Percentiles rank a stretch among this genome's conserved stretches.
phyloP scores from a whole-genome alignment of 2,888 invertebrate species.

The Girardia tigrina region DNA sequence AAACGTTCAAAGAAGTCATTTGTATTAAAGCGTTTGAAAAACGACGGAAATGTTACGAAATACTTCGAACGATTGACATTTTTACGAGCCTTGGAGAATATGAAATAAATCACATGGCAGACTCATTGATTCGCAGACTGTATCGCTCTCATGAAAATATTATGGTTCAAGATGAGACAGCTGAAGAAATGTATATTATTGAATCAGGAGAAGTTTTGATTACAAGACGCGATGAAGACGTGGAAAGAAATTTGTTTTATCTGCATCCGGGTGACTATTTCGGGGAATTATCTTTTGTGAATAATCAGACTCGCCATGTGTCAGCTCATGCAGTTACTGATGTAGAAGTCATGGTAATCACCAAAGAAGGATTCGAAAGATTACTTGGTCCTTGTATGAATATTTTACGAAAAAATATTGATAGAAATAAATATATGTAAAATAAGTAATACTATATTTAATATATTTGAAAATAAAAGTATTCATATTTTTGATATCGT shows the following conservation, averaged over 20 bases:
- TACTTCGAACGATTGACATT: neutral
- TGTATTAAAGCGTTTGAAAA: neutral
- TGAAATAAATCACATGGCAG: neutral
- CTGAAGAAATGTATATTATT: neutral
- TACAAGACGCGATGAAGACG: neutral
- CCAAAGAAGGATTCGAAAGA: neutral
- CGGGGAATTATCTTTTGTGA: neutral
- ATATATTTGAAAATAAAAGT: too few species aligned
- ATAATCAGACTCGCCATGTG: neutral
- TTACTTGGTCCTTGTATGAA: neutral
- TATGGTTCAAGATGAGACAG: neutral
- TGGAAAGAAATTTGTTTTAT: neutral
- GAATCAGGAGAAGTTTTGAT: slow-evolving; percentile 1
- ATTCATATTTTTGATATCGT: too few species aligned
- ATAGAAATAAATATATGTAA: too few species aligned
- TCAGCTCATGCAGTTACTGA: neutral
- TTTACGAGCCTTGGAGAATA: neutral
- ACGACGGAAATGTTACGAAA: neutral
- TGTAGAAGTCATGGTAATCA: neutral
- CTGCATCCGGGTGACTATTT: neutral
- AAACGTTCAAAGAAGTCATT: slow-evolving; percentile 4
- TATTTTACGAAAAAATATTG: neutral
- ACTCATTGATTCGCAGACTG: neutral
- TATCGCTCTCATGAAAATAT: neutral
- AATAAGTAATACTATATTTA: too few species aligned